phyloP scores from a whole-genome alignment of 2,113 vertebrate species.

The Riparia riparia region DNA sequence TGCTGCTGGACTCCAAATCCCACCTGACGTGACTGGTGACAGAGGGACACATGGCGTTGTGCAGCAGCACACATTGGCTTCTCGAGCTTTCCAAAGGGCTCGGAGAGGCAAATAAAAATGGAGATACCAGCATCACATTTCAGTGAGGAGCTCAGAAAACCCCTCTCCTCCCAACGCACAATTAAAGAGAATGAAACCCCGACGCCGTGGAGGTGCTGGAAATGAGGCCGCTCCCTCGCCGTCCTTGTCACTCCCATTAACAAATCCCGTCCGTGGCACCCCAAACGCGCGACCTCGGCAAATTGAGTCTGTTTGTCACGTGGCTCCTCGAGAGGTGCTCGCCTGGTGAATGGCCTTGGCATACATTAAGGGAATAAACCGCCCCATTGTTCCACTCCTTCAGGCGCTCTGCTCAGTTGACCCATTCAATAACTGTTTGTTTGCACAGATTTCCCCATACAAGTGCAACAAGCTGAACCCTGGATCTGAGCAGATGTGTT shows the following conservation, averaged over 20 bases:
- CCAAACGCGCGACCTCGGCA: not conserved
- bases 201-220: not conserved
- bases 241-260: not conserved
- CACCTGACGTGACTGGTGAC: not conserved
- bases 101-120: not conserved
- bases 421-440: conserved; percentile 62
- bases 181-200: conserved; percentile 5
- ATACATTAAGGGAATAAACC: conserved; percentile 54
- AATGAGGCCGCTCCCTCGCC: fast-evolving
- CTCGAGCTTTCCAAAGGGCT: not conserved
- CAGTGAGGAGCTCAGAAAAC: not conserved
- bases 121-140: not conserved
- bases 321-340: conserved; percentile 53
- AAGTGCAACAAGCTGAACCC: conserved; percentile 47
- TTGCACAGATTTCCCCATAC: conserved; percentile 55
- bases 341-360: conserved; percentile 65
- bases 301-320: not conserved
- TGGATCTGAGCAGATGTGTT: conserved; percentile 62
- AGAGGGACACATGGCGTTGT: fast-evolving
- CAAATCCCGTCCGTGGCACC: not conserved
- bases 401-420: conserved; percentile 57
- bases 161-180: not conserved
- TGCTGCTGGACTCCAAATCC: not conserved
- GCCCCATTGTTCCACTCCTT: conserved; percentile 47
- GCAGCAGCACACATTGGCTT: not conserved